Conservation (phyloP, 2,888 invertebrate genomes). For the Ormyrus labotus region DNA sequence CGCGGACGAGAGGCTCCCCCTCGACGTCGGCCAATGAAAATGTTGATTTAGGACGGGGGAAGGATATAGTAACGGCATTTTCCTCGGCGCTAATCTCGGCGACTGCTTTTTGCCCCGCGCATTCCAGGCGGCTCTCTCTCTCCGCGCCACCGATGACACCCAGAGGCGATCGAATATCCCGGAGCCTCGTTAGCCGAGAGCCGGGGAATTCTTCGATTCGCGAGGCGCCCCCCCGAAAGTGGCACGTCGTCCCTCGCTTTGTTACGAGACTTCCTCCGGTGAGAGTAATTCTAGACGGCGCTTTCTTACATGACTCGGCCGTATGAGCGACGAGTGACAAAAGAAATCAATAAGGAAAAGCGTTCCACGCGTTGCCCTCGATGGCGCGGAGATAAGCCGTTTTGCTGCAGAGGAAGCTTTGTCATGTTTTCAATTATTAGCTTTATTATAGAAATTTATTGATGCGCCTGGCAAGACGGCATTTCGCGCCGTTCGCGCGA, state of each 20-base stretch:
- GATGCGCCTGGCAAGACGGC: too few relatives aligned
- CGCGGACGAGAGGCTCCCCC: not conserved
- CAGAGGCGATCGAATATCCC: not conserved
- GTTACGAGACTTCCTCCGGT: conserved; percentile 17
- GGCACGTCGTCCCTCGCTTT: not conserved
- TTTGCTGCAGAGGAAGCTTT: too few relatives aligned
- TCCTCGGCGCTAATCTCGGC: conserved; percentile 13
- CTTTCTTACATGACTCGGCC: too few relatives aligned
- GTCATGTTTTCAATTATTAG: too few relatives aligned
- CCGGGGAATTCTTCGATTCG: not conserved
- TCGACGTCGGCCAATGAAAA: conserved; percentile 21
- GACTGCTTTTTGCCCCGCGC: conserved; percentile 18
- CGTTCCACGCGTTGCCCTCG: too few relatives aligned
- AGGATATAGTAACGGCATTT: conserved; percentile 32
- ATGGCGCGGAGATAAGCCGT: too few relatives aligned
- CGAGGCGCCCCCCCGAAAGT: not conserved
- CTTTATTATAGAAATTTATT: too few relatives aligned
- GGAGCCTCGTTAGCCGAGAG: conserved; percentile 1
- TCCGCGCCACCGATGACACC: conserved; percentile 12
- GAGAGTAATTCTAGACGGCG: not conserved
- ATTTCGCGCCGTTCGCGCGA: too few relatives aligned
- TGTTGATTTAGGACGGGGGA: conserved; percentile 42
- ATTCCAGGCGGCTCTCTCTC: not conserved
- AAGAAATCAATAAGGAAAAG: too few relatives aligned
- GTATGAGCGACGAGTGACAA: too few relatives aligned